Conservation (phyloP, 2,113 vertebrate genomes). For the Corythoichthys intestinalis region DNA sequence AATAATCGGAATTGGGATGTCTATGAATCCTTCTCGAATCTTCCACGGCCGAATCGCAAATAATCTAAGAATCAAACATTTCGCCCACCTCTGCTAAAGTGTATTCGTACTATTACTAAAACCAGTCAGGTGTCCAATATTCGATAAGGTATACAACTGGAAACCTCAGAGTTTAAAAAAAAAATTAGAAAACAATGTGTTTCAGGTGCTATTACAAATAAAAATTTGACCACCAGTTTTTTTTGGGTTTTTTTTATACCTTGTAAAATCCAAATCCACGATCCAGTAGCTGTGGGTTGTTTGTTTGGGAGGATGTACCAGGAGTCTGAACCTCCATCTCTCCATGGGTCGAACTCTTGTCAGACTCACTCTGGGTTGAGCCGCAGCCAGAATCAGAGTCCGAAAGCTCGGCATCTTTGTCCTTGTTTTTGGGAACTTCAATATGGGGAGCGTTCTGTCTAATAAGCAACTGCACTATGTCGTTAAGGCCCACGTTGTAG, state of each 20-base stretch:
- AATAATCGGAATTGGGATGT: no score
- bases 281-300: conserved; percentile 53
- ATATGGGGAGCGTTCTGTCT: conserved; percentile 69
- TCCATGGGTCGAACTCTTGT: conserved; percentile 87
- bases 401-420: conserved; percentile 86
- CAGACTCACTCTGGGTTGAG: conserved; percentile 87
- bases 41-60: no score
- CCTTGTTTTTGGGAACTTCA: conserved; percentile 63
- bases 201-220: neutral
- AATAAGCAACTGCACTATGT: conserved; percentile 90
- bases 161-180: no score
- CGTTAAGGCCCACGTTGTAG: conserved; percentile 88
- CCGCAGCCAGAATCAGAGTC: conserved; percentile 93
- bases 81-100: no score
- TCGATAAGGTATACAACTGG: no score
- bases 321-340: conserved; percentile 77
- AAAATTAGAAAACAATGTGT: no score
- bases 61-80: no score
- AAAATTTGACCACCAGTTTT: neutral
- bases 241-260: conserved; percentile 61
- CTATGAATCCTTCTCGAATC: no score
- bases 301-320: conserved; percentile 59
- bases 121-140: no score
- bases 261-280: conserved; percentile 84
- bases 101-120: no score